Percentiles rank a stretch among this genome's conserved stretches.
Conservation (phyloP, 1,140 invertebrate genomes). For the Leptinotarsa lineolata region DNA sequence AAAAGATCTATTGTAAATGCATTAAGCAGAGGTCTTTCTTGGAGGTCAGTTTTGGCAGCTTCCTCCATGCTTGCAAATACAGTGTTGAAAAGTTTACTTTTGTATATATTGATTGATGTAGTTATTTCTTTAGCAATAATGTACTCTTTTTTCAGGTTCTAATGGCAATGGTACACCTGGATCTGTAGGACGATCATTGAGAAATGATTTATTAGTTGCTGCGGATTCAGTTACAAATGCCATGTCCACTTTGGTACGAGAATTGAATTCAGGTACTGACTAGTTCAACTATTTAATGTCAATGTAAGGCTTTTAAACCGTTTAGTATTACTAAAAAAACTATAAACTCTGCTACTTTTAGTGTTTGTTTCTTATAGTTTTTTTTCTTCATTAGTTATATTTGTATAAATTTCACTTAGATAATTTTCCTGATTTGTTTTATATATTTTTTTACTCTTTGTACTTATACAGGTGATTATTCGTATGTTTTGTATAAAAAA, state of each 20-base stretch:
- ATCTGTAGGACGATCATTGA: conserved; percentile 67
- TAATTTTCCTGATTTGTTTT: conserved; percentile 3
- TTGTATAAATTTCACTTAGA: conserved; percentile 23
- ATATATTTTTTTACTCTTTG: conserved; percentile 20
- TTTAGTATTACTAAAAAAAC: conserved; percentile 4
- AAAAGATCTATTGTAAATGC: no score
- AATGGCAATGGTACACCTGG: conserved; percentile 55
- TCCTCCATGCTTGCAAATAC: no score
- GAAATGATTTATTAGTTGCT: conserved; percentile 86
- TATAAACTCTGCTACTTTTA: conserved; percentile 21
- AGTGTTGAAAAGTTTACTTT: no score
- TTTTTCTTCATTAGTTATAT: conserved; percentile 12
- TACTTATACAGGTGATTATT: conserved; percentile 27
- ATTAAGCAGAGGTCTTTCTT: no score
- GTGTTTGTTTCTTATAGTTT: conserved; percentile 23
- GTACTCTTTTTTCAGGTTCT: conserved; percentile 36
- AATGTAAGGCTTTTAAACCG: conserved; percentile 15
- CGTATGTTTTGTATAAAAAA: conserved; percentile 24
- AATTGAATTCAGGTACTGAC: conserved; percentile 85
- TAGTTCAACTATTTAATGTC: conserved; percentile 30
- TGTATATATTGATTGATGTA: no score
- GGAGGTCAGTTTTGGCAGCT: no score
- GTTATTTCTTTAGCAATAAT: background rate
- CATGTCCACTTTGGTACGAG: conserved; percentile 93
- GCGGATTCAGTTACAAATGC: conserved; percentile 95